Conservation (phyloP, 2,888 invertebrate species). For the Charanyca ferruginea region DNA sequence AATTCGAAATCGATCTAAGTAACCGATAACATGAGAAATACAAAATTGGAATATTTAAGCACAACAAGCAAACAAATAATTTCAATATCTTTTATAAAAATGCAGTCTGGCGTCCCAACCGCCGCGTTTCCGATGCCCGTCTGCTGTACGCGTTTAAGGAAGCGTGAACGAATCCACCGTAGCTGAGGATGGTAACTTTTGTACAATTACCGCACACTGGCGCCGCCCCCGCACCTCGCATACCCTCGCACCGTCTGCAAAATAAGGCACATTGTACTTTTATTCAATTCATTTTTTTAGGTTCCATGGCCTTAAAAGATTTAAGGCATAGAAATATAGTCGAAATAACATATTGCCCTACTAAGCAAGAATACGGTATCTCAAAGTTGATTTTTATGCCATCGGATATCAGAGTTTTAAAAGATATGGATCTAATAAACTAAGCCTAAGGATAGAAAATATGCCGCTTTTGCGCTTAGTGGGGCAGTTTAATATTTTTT, state of each 20-base stretch:
- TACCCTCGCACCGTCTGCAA: constrained; percentile 73
- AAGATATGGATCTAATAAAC: no score
- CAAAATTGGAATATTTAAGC: no score
- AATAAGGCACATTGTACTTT: constrained; percentile 42
- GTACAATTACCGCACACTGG: constrained; percentile 83
- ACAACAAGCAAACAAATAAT: neutral
- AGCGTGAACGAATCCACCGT: constrained; percentile 80
- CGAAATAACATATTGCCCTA: no score
- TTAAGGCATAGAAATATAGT: neutral
- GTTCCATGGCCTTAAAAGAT: neutral
- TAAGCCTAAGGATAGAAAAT: no score
- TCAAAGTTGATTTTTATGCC: no score
- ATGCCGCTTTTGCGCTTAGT: no score
- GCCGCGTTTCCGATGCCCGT: constrained; percentile 68
- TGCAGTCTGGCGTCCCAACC: constrained; percentile 45
- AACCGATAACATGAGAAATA: no score
- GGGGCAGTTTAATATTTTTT: no score
- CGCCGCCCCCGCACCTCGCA: constrained; percentile 62
- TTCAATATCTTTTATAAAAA: neutral
- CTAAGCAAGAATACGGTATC: no score
- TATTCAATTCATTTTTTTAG: neutral
- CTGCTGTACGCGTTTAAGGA: constrained; percentile 68
- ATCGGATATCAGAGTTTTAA: no score
- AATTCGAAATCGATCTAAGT: no score
- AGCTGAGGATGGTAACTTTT: constrained; percentile 88